Evolutionary conservation across 2,888 invertebrate species (phyloP).

Genomic region (Cantharis lateralis): DNA sequence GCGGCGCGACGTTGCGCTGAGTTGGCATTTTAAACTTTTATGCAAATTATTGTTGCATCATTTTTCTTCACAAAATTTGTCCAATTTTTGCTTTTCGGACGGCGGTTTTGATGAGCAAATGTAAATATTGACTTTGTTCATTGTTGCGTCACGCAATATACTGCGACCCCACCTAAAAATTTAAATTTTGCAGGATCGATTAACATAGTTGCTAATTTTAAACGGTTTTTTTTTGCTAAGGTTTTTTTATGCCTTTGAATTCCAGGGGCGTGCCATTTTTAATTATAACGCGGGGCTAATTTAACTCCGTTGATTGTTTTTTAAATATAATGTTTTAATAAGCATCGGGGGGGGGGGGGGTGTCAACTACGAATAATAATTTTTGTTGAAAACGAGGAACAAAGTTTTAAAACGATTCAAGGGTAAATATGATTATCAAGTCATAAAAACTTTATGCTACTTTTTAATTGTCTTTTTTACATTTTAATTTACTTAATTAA

Average conservation of each 20-base stretch:
- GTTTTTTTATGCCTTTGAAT: neutral
- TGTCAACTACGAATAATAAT: no score
- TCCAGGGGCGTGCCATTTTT: neutral
- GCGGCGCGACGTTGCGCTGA: neutral
- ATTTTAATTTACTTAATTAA: neutral
- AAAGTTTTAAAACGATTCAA: neutral
- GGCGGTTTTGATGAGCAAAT: neutral
- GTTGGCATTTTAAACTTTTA: neutral
- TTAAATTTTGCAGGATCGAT: neutral
- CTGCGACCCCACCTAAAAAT: neutral
- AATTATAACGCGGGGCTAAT: neutral
- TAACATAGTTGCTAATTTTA: neutral
- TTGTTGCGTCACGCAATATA: neutral
- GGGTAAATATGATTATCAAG: neutral
- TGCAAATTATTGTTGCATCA: neutral
- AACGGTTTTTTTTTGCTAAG: neutral
- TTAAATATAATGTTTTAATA: no score
- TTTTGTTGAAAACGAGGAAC: no score
- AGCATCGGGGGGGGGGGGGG: neutral
- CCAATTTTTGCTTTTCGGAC: neutral
- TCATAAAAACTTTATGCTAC: neutral
- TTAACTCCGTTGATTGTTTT: no score
- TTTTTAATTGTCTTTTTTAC: neutral
- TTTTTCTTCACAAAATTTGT: neutral
- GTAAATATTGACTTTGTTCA: neutral